Evolutionary conservation across 2,113 vertebrate species (phyloP).

Genomic region (Gorsachius goisagi): DNA sequence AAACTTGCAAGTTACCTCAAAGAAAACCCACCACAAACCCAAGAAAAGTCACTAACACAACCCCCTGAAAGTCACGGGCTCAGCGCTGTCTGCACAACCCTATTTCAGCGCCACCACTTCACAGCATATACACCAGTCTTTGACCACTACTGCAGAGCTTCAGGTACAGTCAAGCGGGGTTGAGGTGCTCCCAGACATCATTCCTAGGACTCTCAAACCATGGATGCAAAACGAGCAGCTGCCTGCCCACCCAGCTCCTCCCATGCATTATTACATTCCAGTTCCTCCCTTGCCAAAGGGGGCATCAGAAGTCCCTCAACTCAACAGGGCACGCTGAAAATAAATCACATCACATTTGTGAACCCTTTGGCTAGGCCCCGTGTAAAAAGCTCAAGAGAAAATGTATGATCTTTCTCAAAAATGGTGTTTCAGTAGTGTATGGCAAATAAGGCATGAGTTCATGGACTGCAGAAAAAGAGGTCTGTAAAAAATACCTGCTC

Average conservation of each 20-base stretch:
- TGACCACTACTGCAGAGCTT: not conserved
- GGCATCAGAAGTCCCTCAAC: not conserved
- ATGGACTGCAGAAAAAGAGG: not conserved
- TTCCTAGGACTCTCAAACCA: not conserved
- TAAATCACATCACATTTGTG: not conserved
- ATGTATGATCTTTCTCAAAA: not conserved
- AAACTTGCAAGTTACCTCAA: not conserved
- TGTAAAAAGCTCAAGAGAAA: not conserved
- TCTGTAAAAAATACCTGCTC: not conserved
- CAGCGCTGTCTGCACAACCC: not conserved
- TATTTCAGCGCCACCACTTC: not conserved
- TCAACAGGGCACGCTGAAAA: not conserved
- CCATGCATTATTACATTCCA: accelerated
- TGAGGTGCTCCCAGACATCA: not conserved
- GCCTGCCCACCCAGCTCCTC: accelerated
- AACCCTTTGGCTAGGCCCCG: not conserved
- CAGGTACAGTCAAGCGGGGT: accelerated
- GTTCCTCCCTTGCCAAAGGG: not conserved
- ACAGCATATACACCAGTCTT: accelerated
- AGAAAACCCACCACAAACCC: not conserved
- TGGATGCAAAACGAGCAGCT: not conserved
- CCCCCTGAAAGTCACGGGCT: accelerated
- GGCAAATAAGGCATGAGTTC: not conserved
- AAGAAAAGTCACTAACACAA: not conserved
- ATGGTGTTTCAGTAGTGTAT: not conserved